Evolutionary conservation across 1,140 invertebrate genomes (phyloP).

Genomic region (Meloidogyne chitwoodi): DNA sequence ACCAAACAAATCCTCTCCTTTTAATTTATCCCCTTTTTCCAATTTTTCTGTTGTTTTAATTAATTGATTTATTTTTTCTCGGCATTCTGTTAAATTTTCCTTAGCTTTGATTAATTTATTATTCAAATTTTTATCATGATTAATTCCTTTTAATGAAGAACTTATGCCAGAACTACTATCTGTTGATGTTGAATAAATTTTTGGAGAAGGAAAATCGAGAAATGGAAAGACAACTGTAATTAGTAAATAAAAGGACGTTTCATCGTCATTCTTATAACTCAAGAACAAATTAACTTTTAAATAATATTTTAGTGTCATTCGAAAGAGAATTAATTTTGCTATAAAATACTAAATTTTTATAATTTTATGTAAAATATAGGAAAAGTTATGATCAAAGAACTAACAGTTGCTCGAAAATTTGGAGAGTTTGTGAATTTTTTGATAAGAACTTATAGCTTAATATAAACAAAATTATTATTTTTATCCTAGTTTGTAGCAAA

Average conservation of each 20-base stretch:
- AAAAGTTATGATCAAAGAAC: too few relatives aligned
- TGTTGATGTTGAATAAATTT: not conserved
- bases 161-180: slow-evolving; percentile 14
- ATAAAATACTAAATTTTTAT: too few relatives aligned
- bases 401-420: too few relatives aligned
- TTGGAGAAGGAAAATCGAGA: slow-evolving; percentile 3
- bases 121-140: not conserved
- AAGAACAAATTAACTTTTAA: too few relatives aligned
- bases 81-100: not conserved
- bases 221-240: not conserved
- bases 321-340: too few relatives aligned
- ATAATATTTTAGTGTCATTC: too few relatives aligned
- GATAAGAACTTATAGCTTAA: too few relatives aligned
- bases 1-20: slow-evolving; percentile 11
- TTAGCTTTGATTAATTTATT: not conserved
- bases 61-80: slow-evolving; percentile 3
- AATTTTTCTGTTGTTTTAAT: slow-evolving; percentile 5
- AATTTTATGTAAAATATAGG: too few relatives aligned
- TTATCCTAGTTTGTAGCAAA: too few relatives aligned
- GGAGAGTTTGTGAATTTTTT: too few relatives aligned
- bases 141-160: slow-evolving; percentile 1
- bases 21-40: not conserved
- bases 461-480: too few relatives aligned
- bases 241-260: not conserved
- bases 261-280: too few relatives aligned